Evolutionary conservation across 2,113 vertebrate genomes (phyloP), one percentile per base, ranked within the genome.

Genomic region (Mohoua ochrocephala): DNA sequence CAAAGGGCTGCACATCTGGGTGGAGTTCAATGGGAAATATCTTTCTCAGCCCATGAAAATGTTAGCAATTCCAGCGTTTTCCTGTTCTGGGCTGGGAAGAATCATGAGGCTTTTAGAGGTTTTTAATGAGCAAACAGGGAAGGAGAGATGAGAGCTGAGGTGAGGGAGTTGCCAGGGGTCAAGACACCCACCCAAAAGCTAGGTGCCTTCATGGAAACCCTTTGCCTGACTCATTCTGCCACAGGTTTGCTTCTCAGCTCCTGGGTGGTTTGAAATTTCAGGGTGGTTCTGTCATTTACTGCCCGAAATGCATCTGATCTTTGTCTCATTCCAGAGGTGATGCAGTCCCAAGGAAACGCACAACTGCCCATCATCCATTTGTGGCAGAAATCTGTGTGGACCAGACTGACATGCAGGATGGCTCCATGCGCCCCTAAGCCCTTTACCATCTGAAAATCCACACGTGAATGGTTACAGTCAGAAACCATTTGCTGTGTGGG

Each of bases 41-140:
- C 87, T 93, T 95, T 96, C 86, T 91, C 93, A 95, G 93, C 47
- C 69, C 84, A 50, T 75, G 89, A 95, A 95, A 95, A 95, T 68
- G 50, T 82, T 92, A 81, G 57, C 26, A 6, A 87, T 94, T 87
- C 47, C 91, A 78, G 41, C 1, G 1, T 60, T 95, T 95, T 95
- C 93, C 93, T 97, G 73, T 89, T 75, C 56, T 78, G 87, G 80
- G 67, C 50, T 76, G 75, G 85, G 63, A 88, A 61, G 54, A 42
- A 89, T 92, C 89, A 63, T 0, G 19, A 94, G 93, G 14, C 57
- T 57, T 89, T 92, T 50, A 71, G 44, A 64, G 49, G 28, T 30
- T 95, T 93, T 95, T 89, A 84, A 95, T 42, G 87, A 95, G 77
- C 33, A 84, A 84, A 77, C 9, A 59, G 64, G 68, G 89, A 86